phyloP scores from a whole-genome alignment of 2,113 vertebrate genomes.

The Channa argus region DNA sequence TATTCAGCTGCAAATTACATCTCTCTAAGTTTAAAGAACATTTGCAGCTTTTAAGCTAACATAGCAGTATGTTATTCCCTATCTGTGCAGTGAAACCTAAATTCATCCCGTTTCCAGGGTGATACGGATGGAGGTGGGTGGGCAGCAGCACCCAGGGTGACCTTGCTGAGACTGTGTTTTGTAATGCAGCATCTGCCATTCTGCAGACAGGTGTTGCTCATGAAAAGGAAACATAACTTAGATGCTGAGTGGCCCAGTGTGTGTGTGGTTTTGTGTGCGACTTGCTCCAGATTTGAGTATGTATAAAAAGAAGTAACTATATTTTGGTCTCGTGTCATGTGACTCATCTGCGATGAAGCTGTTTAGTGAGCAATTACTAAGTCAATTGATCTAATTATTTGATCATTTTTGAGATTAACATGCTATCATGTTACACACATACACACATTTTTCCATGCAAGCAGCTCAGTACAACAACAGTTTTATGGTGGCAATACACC shows the following conservation, averaged over 20 bases:
- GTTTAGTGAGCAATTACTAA: background rate
- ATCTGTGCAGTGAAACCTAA: constrained; percentile 43
- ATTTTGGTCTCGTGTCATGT: constrained; percentile 1
- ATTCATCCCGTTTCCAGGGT: constrained; percentile 72
- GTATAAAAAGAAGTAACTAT: background rate
- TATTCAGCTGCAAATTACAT: constrained; percentile 21
- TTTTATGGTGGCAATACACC: constrained; percentile 3
- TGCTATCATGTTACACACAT: background rate
- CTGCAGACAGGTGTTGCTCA: constrained; percentile 57
- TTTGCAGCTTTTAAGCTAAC: constrained; percentile 34
- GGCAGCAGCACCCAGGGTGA: constrained; percentile 52
- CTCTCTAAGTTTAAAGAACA: constrained; percentile 10
- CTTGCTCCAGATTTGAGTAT: background rate
- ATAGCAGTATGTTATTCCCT: constrained; percentile 9
- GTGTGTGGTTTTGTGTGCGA: background rate
- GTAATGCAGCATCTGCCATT: constrained; percentile 47
- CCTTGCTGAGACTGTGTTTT: constrained; percentile 61
- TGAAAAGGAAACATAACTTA: constrained; percentile 18
- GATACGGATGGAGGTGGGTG: constrained; percentile 67
- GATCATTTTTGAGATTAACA: background rate
- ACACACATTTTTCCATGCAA: constrained; percentile 2
- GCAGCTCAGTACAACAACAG: background rate
- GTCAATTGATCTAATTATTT: background rate
- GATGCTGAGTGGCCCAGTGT: constrained; percentile 3
- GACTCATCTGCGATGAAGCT: background rate